Percentiles rank a stretch among this genome's conserved stretches.
Conservation (phyloP, 2,888 invertebrate species). For the Zhuqinia jingwanae region DNA sequence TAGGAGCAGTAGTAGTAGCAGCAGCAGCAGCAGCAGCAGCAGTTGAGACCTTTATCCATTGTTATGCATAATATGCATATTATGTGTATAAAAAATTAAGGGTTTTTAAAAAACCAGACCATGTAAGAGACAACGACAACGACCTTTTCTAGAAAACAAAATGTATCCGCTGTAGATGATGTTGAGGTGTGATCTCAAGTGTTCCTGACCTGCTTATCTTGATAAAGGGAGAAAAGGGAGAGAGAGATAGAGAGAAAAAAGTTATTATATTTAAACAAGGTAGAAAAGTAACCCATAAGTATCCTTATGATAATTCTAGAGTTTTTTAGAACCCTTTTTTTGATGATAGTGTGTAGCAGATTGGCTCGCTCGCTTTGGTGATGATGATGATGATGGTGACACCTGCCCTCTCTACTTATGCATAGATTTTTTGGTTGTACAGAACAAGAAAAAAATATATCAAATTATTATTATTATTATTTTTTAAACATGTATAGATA, state of each 20-base stretch:
- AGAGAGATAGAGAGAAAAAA: no score
- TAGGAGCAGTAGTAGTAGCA: no score
- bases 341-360: no score
- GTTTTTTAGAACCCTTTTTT: neutral
- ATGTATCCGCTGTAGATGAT: conserved; percentile 4
- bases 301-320: conserved; percentile 39
- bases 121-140: neutral
- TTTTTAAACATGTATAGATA: neutral
- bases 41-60: neutral
- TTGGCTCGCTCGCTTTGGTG: no score
- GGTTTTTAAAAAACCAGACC: conserved; percentile 1
- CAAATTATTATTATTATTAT: conserved; percentile 15
- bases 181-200: conserved; percentile 48
- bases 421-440: neutral
- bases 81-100: neutral
- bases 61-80: neutral
- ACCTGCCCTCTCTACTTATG: neutral
- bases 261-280: neutral
- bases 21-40: no score
- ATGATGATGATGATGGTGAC: conserved; percentile 4
- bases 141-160: neutral
- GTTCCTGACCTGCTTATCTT: conserved; percentile 40
- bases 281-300: conserved; percentile 35
- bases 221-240: no score
- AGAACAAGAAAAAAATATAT: conserved; percentile 1